A percentile compares a stretch with the other conserved stretches of the same genome.
phyloP scores from a whole-genome alignment of 2,888 invertebrate species.

The Tachina lurida region DNA sequence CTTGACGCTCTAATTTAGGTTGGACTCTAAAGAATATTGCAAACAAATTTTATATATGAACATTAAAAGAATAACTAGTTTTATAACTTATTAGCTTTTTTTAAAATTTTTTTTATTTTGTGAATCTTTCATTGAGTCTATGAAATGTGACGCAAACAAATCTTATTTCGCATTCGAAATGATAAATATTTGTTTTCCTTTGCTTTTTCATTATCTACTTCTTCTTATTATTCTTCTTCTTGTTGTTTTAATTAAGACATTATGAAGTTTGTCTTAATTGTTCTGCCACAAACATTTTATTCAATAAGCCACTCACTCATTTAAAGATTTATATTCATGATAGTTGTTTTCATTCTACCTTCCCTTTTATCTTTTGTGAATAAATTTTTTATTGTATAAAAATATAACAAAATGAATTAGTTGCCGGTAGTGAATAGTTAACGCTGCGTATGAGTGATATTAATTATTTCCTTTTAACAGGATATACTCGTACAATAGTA shows the following conservation, averaged over 20 bases:
- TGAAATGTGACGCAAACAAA: constrained; percentile 30
- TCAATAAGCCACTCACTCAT: constrained; percentile 26
- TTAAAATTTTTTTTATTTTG: too few species aligned
- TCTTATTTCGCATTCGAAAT: not conserved
- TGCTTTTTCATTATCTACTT: not conserved
- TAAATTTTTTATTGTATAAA: constrained; percentile 5
- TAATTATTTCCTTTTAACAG: constrained; percentile 64
- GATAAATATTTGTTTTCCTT: not conserved
- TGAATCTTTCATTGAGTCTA: not conserved
- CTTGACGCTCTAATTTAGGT: too few species aligned
- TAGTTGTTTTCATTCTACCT: constrained; percentile 20
- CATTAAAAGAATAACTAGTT: too few species aligned
- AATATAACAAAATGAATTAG: constrained; percentile 4
- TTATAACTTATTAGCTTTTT: too few species aligned
- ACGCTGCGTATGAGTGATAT: constrained; percentile 67
- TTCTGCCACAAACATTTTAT: constrained; percentile 35
- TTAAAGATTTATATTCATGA: constrained; percentile 38
- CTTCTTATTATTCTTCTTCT: not conserved
- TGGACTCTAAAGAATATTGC: too few species aligned
- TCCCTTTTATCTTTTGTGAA: not conserved
- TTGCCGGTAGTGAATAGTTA: constrained; percentile 35
- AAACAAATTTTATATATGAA: too few species aligned
- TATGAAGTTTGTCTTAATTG: constrained; percentile 30
- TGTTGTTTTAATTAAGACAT: not conserved
- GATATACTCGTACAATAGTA: constrained; percentile 43